Conservation (phyloP, 2,113 vertebrate genomes). For the Psilopsiagon aymara region DNA sequence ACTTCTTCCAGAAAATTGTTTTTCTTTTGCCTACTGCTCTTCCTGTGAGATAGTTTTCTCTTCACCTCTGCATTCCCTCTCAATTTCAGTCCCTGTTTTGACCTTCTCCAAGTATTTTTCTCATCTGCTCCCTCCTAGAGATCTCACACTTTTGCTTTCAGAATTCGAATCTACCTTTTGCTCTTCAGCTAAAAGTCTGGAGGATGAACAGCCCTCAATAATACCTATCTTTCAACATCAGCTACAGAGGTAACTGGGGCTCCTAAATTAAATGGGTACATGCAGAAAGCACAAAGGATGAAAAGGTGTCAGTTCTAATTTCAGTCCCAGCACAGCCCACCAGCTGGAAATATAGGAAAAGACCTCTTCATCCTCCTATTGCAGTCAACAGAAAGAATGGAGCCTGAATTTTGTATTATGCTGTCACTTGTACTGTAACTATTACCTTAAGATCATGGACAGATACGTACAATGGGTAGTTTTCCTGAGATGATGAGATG, state of each 20-base stretch:
- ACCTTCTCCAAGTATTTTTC: background rate
- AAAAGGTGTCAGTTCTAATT: slow-evolving; percentile 14
- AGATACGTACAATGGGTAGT: background rate
- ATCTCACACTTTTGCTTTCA: background rate
- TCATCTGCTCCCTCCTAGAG: background rate
- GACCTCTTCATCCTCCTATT: slow-evolving; percentile 22
- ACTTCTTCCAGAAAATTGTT: background rate
- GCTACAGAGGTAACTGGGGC: background rate
- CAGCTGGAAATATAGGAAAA: slow-evolving; percentile 9
- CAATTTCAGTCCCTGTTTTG: background rate
- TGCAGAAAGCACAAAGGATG: background rate
- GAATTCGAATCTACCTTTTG: background rate
- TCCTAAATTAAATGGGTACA: slow-evolving; percentile 33
- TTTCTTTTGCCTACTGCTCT: background rate
- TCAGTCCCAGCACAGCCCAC: background rate
- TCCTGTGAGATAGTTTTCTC: background rate
- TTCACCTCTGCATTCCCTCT: background rate
- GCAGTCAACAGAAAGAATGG: slow-evolving; percentile 2
- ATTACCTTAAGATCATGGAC: background rate
- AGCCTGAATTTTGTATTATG: background rate
- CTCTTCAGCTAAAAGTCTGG: background rate
- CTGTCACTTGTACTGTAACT: background rate
- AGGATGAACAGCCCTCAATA: background rate
- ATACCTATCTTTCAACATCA: background rate
- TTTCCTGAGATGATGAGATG: background rate